Evolutionary conservation across 1,140 invertebrate species (phyloP).

Genomic region (Sitophilus oryzae): DNA sequence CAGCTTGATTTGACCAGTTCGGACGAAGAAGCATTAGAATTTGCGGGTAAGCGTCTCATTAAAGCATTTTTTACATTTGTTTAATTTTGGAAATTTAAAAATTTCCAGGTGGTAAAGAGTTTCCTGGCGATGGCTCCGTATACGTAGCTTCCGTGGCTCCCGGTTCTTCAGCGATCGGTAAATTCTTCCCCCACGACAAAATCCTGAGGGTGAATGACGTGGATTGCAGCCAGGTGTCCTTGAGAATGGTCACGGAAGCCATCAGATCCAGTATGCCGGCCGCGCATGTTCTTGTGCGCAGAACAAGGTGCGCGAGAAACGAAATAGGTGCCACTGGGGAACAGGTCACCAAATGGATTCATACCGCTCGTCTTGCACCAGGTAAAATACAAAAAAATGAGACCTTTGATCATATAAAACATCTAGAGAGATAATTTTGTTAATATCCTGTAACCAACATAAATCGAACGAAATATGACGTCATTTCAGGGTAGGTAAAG

Average conservation of each 20-base stretch:
- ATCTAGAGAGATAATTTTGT: too few relatives aligned
- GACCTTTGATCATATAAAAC: not conserved
- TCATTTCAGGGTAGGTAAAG: too few relatives aligned
- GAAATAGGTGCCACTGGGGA: conserved; percentile 22
- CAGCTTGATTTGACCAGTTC: conserved; percentile 64
- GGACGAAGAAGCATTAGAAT: conserved; percentile 74
- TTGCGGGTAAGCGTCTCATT: conserved; percentile 57
- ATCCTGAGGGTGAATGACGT: conserved; percentile 73
- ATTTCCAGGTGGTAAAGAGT: conserved; percentile 62
- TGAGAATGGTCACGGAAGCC: conserved; percentile 65
- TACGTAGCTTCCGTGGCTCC: conserved; percentile 73
- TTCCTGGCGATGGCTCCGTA: conserved; percentile 73
- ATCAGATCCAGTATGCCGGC: conserved; percentile 58
- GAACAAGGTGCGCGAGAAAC: conserved; percentile 46
- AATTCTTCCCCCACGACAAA: conserved; percentile 78
- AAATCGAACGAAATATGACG: too few relatives aligned
- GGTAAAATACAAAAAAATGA: conserved; percentile 13
- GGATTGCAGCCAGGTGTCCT: conserved; percentile 68
- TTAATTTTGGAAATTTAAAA: too few relatives aligned
- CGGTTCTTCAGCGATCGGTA: conserved; percentile 78
- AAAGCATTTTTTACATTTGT: too few relatives aligned
- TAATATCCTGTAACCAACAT: too few relatives aligned
- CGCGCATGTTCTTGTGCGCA: conserved; percentile 60
- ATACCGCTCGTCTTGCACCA: conserved; percentile 42
- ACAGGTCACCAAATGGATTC: conserved; percentile 39